Base-by-base conservation (phyloP, 2,888 invertebrate species). In the Malthinus flaveolus region DNA sequence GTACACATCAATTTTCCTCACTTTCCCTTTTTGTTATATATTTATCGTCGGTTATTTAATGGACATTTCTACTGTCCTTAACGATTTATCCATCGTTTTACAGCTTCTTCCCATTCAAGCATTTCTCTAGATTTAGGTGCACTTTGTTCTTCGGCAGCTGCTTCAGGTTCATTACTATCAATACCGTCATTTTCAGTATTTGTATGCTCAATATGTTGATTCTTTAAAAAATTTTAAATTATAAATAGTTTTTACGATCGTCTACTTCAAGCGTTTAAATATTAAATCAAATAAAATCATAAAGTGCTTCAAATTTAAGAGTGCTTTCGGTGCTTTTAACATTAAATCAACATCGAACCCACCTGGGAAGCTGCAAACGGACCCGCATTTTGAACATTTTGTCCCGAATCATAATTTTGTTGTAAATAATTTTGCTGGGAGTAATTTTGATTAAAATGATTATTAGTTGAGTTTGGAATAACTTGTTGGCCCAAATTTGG, bases 71-170 rank as follows among this genome's bases (percentile, higher is more conserved):
- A 42, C 23, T 11, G 31, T 8, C 32, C 70, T 81, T 85, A 86
- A 80, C 86, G 84, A 74, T 87, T 87, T 62, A 86, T 84, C 86
- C 87, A 87, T 70, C 86, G 80, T 69, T 84, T 84, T 68, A 85
- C 82, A 11, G 85, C 84, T 71, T 87, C 87, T 67, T 87, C 85
- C 84, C 87, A 87, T 62, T 79, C 78, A 13, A 78, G 64, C 12
- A 76, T 75, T 66, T 79, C 78, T 58, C 75, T 75, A 9, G 73
- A 69, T 61, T 75, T 75, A 55, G 65, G 71, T 63, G 73, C 71
- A 7, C 63, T 62, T 34, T 63, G 56, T 49, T 71, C 70, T 53
- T 70, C 70, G 34, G 53, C 58, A 33, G 53, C 13, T 51, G 44
- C 34, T 23, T 57, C 56, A 12, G 47, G 39, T 50, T 33, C 36